Base-by-base conservation (phyloP, 1,140 invertebrate species). In the Homarus americanus region DNA sequence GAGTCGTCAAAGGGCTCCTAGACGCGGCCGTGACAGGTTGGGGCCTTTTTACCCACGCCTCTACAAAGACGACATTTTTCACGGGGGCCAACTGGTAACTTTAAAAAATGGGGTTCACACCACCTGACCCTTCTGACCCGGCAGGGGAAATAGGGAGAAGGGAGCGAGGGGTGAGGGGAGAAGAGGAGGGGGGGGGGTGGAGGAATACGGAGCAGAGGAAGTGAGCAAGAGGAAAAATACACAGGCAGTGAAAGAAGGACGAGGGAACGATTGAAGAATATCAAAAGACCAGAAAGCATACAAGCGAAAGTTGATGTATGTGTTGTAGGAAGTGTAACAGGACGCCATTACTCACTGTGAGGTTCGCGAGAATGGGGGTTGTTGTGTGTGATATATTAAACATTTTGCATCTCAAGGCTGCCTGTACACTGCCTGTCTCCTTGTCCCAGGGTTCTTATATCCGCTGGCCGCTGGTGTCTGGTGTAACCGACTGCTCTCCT, bases 61-160 rank as follows among this genome's bases (percentile, higher is more conserved):
- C 82, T 83, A 83, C 82, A 83, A 83, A 83, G 82, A 53, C 38
- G 41, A 40, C 58, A 69, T 83, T 83, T 83, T 83, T 83, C 82
- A 83, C 82, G 82, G 38, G 58, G 58, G 24, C 82, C 49, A 69
- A 83, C 82, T 82, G 80, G 80, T 82, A 82, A 58, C 80, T 82
- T 82, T 32, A 63, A 82, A 82, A 63, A 82, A 36, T 32, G 28
- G 44, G 44, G 82, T 83, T 69, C 82, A 63, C 82, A 83, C 53
- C 82, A 83, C 82, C 58, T 83, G 82, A 83, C 82, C 79, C 79
- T 20, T 24, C 17, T 63, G 79, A 82, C 79, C 82, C 53, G n/a
- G 20, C 24, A 20, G 58, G 63, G 82, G 36, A 24, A 41, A 40
- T 10, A 24, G 53, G 63, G 41, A 41, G 24, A 24, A 28, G 82